A percentile compares a stretch with the other conserved stretches of the same genome.
Evolutionary conservation across 2,797 vertebrate species (phyloP).

Genomic region (Spondyliosoma cantharus): DNA sequence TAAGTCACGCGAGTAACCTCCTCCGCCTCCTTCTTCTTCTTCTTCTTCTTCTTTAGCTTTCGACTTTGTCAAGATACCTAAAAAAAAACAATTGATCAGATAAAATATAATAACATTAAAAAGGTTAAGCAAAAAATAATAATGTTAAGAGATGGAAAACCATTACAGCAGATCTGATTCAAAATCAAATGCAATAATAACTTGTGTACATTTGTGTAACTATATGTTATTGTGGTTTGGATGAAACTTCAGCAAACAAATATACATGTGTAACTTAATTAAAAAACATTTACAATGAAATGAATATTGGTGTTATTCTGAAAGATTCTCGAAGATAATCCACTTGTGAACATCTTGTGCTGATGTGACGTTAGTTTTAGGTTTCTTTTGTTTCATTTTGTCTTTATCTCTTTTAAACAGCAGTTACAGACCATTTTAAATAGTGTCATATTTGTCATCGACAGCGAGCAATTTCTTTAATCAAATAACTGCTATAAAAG

Average conservation of each 20-base stretch:
- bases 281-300: neutral
- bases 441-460: neutral
- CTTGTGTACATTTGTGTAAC: neutral
- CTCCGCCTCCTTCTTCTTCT: no score
- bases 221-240: no score
- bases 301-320: neutral
- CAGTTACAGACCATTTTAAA: neutral
- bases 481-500: neutral
- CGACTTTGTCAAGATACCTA: no score
- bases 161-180: neutral
- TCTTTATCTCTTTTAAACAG: no score
- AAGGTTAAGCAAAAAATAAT: neutral
- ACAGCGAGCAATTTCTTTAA: neutral
- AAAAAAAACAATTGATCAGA: no score
- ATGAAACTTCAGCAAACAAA: no score
- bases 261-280: no score
- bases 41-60: no score
- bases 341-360: no score
- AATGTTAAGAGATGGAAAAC: neutral
- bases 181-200: neutral
- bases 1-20: fast-evolving
- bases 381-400: no score
- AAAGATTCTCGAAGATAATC: neutral
- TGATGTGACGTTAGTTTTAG: no score
- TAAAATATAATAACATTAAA: neutral